phyloP scores from a whole-genome alignment of 2,888 invertebrate species.

The Morinoia aosen region DNA sequence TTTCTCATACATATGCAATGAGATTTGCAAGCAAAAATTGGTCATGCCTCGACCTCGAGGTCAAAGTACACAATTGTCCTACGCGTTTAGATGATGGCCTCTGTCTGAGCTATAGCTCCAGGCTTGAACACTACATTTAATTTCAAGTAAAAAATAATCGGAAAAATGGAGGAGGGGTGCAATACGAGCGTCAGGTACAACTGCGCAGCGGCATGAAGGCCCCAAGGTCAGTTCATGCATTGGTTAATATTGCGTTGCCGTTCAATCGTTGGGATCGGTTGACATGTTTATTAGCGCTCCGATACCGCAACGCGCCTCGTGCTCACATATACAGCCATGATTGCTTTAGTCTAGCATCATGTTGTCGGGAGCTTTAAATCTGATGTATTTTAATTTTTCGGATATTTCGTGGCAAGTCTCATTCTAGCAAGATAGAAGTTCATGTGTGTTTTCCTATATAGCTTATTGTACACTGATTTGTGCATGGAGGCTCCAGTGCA shows the following conservation, averaged over 20 bases:
- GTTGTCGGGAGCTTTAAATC: background rate
- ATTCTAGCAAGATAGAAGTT: background rate
- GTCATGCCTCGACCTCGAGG: background rate
- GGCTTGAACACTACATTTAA: background rate
- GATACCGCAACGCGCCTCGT: background rate
- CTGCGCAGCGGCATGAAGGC: background rate
- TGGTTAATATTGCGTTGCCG: background rate
- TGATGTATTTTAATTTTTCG: background rate
- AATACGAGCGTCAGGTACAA: background rate
- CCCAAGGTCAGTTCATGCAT: background rate
- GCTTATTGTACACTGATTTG: background rate
- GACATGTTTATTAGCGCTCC: background rate
- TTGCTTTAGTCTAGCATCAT: background rate
- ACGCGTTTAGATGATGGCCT: background rate
- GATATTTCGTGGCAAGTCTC: background rate
- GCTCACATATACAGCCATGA: background rate
- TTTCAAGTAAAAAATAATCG: background rate
- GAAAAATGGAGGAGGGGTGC: background rate
- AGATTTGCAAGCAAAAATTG: background rate
- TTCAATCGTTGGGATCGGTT: background rate
- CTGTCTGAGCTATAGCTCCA: background rate
- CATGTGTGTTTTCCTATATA: background rate
- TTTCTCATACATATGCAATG: background rate
- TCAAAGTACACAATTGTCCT: background rate
- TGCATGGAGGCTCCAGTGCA: background rate